phyloP scores from a whole-genome alignment of 1,140 invertebrate species.

The Prorops nasuta region DNA sequence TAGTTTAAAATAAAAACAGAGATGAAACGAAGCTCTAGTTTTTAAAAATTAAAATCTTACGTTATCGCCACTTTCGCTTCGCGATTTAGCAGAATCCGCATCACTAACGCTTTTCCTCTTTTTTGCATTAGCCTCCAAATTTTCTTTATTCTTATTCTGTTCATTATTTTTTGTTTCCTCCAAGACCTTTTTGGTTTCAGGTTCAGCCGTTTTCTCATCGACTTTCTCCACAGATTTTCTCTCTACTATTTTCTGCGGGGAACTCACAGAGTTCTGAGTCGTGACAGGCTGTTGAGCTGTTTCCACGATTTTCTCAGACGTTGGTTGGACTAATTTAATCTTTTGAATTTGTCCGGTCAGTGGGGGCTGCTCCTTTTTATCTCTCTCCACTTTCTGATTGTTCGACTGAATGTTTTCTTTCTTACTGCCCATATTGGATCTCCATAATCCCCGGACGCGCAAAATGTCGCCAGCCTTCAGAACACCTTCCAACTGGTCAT shows the following conservation, averaged over 20 bases:
- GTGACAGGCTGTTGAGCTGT: conserved; percentile 23
- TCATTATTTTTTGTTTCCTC: conserved; percentile 44
- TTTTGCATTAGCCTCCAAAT: conserved; percentile 42
- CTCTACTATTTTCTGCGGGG: conserved; percentile 28
- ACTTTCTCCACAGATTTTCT: conserved; percentile 35
- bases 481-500: conserved; percentile 76
- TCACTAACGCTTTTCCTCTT: conserved; percentile 45
- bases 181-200: conserved; percentile 28
- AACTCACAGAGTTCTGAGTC: conserved; percentile 19
- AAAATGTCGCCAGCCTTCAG: conserved; percentile 76
- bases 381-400: conserved; percentile 46
- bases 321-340: conserved; percentile 50
- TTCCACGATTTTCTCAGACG: conserved; percentile 38
- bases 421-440: conserved; percentile 58
- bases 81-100: conserved; percentile 46
- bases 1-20: too few relatives aligned
- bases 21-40: too few relatives aligned
- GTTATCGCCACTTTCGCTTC: conserved; percentile 47
- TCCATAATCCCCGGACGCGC: conserved; percentile 72
- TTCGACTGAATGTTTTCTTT: conserved; percentile 54
- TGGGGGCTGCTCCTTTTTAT: conserved; percentile 41
- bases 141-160: conserved; percentile 48
- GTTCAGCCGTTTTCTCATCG: conserved; percentile 34
- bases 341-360: conserved; percentile 49
- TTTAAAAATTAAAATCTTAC: too few relatives aligned